phyloP scores from a whole-genome alignment of 2,888 invertebrate genomes.

The Plusia festucae region DNA sequence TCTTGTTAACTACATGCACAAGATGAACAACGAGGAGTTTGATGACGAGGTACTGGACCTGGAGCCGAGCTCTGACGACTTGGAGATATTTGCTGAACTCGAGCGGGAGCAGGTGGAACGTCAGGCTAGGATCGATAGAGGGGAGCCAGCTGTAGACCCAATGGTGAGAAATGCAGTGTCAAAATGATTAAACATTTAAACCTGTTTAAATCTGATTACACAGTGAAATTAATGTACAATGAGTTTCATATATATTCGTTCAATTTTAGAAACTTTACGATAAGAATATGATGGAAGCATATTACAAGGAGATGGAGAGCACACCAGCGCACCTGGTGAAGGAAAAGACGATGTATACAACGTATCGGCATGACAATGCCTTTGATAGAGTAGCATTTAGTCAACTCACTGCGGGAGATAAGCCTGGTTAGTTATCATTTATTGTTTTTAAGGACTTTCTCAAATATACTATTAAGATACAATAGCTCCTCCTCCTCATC shows the following conservation, averaged over 20 bases:
- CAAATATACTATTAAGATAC: too few relatives aligned
- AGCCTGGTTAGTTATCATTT: constrained; percentile 66
- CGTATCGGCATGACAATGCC: constrained; percentile 76
- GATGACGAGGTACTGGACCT: constrained; percentile 70
- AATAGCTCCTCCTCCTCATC: too few relatives aligned
- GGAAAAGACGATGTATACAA: constrained; percentile 67
- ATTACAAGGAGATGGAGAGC: constrained; percentile 69
- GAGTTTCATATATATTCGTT: neutral
- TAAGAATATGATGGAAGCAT: constrained; percentile 77
- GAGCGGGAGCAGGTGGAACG: constrained; percentile 77
- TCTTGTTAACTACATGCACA: constrained; percentile 74
- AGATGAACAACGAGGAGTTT: constrained; percentile 59
- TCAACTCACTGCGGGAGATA: constrained; percentile 79
- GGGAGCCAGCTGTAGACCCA: constrained; percentile 82
- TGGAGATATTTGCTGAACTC: constrained; percentile 82
- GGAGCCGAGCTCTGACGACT: constrained; percentile 79
- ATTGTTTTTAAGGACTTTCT: too few relatives aligned
- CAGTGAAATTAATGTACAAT: too few relatives aligned
- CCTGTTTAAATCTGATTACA: too few relatives aligned
- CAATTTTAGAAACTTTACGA: constrained; percentile 78
- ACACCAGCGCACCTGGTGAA: constrained; percentile 72
- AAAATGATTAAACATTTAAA: too few relatives aligned
- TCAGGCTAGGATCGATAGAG: constrained; percentile 81
- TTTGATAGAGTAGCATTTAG: constrained; percentile 81
- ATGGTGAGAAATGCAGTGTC: constrained; percentile 66